Evolutionary conservation across 2,113 vertebrate genomes (phyloP).

Genomic region (Sus scrofa): DNA sequence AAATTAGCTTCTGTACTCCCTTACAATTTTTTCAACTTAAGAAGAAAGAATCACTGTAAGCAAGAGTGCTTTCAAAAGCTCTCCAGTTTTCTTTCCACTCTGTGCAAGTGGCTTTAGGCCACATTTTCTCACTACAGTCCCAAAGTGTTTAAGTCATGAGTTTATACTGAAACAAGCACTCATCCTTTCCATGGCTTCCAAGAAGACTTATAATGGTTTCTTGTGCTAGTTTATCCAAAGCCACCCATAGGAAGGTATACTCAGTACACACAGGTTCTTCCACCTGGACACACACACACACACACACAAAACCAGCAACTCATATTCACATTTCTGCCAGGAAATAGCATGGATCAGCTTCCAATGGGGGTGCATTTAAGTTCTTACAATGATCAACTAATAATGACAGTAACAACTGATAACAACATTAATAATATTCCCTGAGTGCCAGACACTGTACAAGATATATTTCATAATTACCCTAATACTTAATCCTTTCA

Average conservation of each 20-base stretch:
- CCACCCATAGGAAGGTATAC: not conserved
- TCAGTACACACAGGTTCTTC: not conserved
- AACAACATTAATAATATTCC: not conserved
- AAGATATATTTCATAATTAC: not conserved
- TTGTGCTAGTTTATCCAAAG: not conserved
- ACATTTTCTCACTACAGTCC: not conserved
- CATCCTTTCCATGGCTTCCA: not conserved
- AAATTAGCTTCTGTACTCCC: slow-evolving; percentile 10
- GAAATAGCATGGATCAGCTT: not conserved
- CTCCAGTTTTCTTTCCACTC: not conserved
- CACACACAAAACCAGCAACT: not conserved
- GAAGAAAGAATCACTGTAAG: not conserved
- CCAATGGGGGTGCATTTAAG: not conserved
- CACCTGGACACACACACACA: not conserved
- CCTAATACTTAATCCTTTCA: not conserved
- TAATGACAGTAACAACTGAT: not conserved
- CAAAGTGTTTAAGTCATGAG: not conserved
- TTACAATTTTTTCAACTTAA: slow-evolving; percentile 10
- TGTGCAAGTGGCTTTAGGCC: not conserved
- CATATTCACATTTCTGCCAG: not conserved
- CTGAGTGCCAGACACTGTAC: not conserved
- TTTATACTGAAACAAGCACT: not conserved
- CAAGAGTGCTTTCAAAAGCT: slow-evolving; percentile 19
- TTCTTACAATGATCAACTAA: not conserved
- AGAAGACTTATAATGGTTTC: not conserved